Conservation (phyloP, 2,888 invertebrate species). For the Cephalotes varians region DNA sequence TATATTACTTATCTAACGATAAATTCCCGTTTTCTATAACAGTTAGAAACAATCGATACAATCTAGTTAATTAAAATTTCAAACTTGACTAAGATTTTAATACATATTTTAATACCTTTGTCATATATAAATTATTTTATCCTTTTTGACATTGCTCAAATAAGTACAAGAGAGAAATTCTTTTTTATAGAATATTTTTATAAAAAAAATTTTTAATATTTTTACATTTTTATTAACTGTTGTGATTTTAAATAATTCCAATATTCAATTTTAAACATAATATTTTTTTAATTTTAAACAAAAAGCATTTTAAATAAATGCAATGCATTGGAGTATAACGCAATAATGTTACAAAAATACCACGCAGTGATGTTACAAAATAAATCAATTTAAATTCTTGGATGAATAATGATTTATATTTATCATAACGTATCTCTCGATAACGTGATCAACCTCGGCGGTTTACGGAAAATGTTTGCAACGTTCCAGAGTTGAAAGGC, state of each 20-base stretch:
- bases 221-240: not conserved
- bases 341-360: not conserved
- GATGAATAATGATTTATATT: conserved; percentile 41
- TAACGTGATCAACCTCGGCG: conserved; percentile 42
- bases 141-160: not conserved
- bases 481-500: conserved; percentile 40
- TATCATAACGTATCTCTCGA: conserved; percentile 21
- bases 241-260: not conserved
- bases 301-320: not conserved
- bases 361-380: too few species aligned
- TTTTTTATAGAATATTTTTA: not conserved
- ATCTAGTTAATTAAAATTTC: not conserved
- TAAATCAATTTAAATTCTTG: conserved; percentile 28
- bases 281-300: not conserved
- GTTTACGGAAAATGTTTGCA: conserved; percentile 45
- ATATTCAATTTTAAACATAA: not conserved
- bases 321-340: not conserved
- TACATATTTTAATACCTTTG: not conserved
- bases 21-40: not conserved
- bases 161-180: not conserved
- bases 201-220: not conserved
- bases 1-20: not conserved
- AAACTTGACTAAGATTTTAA: not conserved
- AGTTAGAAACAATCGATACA: not conserved
- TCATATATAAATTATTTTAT: conserved; percentile 9